phyloP scores from a whole-genome alignment of 2,797 vertebrate genomes.

The Erethizon dorsatum region DNA sequence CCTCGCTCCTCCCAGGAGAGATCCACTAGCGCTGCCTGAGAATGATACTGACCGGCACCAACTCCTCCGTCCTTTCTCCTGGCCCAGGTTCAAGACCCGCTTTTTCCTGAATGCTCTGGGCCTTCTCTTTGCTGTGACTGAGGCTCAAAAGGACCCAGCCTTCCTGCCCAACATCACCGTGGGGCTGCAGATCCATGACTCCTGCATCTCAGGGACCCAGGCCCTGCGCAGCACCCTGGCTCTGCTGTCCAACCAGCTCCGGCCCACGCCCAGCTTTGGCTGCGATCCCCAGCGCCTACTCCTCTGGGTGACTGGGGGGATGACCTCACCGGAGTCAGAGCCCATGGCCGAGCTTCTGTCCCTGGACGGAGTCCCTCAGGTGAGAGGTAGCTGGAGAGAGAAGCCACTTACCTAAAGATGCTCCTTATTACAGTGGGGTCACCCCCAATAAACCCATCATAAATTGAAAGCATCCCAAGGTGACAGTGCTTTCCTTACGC shows the following conservation, averaged over 20 bases:
- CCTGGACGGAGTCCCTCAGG: not conserved
- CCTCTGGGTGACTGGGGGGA: not conserved
- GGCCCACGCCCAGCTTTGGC: not conserved
- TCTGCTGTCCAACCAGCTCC: conserved; percentile 47
- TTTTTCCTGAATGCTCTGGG: conserved; percentile 20
- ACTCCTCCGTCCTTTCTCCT: not conserved
- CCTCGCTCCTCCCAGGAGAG: not conserved
- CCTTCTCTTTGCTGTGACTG: conserved; percentile 58
- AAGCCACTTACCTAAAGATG: not conserved
- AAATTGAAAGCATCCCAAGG: not conserved
- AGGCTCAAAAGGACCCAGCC: not conserved
- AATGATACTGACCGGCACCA: not conserved
- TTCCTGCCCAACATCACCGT: conserved; percentile 5
- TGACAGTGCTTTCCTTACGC: not conserved
- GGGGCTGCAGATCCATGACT: conserved; percentile 49
- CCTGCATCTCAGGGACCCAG: conserved; percentile 21
- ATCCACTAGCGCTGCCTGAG: not conserved
- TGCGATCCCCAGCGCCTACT: not conserved
- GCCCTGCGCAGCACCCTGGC: conserved; percentile 12
- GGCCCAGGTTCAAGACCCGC: not conserved
- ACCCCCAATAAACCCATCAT: not conserved
- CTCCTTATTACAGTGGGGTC: not conserved
- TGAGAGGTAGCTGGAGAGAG: not conserved
- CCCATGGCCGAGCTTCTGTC: not conserved
- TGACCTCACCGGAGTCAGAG: not conserved